Base-by-base conservation (phyloP, 2,113 vertebrate genomes). In the Zosterops japonicus region DNA sequence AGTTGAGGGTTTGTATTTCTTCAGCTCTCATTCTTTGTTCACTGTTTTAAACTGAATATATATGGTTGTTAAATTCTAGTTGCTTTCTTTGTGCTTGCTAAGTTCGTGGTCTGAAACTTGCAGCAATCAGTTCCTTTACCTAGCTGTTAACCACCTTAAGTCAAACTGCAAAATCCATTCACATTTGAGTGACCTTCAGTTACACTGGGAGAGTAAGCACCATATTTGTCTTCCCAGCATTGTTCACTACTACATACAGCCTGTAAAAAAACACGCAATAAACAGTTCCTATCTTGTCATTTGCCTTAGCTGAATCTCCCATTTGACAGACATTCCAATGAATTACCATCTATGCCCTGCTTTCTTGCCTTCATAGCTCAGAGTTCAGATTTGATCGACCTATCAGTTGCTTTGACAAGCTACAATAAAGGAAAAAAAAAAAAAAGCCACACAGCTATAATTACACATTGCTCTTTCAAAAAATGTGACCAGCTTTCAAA, bases 401-500 rank as follows among this genome's bases (percentile, higher is more conserved):
- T 47, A 76, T 56, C 82, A 18, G 59, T 61, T 77, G 27, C 70
- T 87, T 87, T 83, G 74, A 79, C 25, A 79, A 69, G 49, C 46
- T 76, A 49, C 74, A 71, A 75, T 49, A 22, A 78, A 78, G 19
- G 7, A 19, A 36, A 13, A 21, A 57, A 50, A 22, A 82, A 57
- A 50, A 22, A 82, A 57, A 35, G 57, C 23, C 63, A 77, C 50
- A 63, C 20, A 50, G 35, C 39, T 91, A 25, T 76, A 91, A 80
- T 67, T 88, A 88, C 47, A 78, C 35, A 49, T 17, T 55, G 47
- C 27, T 93, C 39, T 93, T 74, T 87, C 81, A 29, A 90, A 87
- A 95, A 85, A 67, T 80, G 63, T 70, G 78, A 93, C 47, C 29
- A 49, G 68, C 68, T 91, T 96, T 89, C 85, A 86, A 81, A 93